Evolutionary conservation across 2,888 invertebrate species (phyloP).

Genomic region (Candidula unifasciata): DNA sequence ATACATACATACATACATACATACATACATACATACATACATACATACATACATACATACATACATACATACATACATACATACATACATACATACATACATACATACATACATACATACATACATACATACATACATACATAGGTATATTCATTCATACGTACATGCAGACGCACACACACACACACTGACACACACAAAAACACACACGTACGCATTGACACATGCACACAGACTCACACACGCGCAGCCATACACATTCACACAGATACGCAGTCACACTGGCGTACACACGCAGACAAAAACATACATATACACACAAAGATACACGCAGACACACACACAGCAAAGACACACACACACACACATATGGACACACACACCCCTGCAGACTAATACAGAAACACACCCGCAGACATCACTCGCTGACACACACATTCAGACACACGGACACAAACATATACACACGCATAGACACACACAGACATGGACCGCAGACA

Average conservation of each 20-base stretch:
- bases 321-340: too few species aligned
- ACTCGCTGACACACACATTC: background rate
- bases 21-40: too few species aligned
- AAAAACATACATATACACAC: background rate
- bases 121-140: background rate
- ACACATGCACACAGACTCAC: background rate
- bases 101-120: background rate
- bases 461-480: background rate
- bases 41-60: too few species aligned
- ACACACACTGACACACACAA: background rate
- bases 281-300: background rate
- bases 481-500: constrained; percentile 14
- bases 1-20: too few species aligned
- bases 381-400: background rate
- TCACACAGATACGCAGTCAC: too few species aligned
- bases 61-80: too few species aligned
- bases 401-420: background rate
- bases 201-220: background rate
- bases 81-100: too few species aligned
- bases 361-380: background rate
- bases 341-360: too few species aligned
- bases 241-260: too few species aligned
- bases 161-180: background rate
- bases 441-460: background rate
- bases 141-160: too few species aligned